These are phyloP conservation scores for Pteruthius melanotis DNA, from an alignment of 2,113 vertebrate genomes.

Conservation along the genomic window DNA sequence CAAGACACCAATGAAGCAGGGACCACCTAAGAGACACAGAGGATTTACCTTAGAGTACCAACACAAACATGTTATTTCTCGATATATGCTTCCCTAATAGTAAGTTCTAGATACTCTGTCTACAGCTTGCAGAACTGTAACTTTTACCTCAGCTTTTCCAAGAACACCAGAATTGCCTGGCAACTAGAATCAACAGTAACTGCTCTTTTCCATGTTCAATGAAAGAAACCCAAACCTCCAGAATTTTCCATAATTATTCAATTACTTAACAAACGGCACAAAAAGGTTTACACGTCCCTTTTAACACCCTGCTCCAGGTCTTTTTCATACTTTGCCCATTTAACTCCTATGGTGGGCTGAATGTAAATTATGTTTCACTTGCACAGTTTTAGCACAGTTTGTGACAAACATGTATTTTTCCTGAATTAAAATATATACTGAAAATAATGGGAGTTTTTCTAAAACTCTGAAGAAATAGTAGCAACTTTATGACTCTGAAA, in stretches of 20 bases:
- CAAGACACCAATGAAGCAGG: not conserved
- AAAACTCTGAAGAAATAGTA: not conserved
- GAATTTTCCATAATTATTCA: not conserved
- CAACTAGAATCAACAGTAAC: not conserved
- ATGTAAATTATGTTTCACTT: not conserved
- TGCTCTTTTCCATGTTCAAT: not conserved
- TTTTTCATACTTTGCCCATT: not conserved
- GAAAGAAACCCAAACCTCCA: not conserved
- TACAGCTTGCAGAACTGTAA: not conserved
- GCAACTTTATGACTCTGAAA: not conserved
- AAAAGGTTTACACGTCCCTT: not conserved
- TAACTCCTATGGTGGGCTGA: rapidly evolving
- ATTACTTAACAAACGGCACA: not conserved
- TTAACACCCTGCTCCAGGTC: not conserved
- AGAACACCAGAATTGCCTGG: not conserved
- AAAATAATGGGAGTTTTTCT: not conserved
- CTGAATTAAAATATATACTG: not conserved
- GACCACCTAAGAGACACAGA: not conserved
- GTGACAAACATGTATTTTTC: not conserved
- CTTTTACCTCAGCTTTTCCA: not conserved
- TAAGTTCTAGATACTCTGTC: not conserved
- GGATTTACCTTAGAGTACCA: rapidly evolving
- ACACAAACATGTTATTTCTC: not conserved
- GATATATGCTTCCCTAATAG: rapidly evolving
- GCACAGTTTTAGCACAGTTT: not conserved